These are phyloP conservation scores for Acholoe squamosa DNA, from an alignment of 2,888 invertebrate genomes.

Conservation along the genomic window DNA sequence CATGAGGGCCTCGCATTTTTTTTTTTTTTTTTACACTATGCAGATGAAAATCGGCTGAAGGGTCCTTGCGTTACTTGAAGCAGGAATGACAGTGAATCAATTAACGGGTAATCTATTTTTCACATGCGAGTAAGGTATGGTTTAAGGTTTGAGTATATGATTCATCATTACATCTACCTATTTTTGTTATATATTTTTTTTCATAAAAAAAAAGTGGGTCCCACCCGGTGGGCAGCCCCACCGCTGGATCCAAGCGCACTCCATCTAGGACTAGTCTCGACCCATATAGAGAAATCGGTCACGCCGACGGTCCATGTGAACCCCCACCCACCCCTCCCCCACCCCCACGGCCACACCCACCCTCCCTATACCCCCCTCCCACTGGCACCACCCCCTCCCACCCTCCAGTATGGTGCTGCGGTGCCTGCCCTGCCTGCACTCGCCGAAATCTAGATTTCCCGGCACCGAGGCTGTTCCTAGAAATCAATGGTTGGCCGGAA, in stretches of 20 bases:
- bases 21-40: neutral
- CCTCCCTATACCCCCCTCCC: neutral
- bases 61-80: too few species aligned
- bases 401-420: neutral
- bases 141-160: too few species aligned
- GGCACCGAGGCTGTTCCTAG: conserved; percentile 40
- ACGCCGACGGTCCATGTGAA: neutral
- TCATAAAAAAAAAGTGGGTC: neutral
- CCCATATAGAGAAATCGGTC: conserved; percentile 59
- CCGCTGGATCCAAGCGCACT: neutral
- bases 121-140: too few species aligned
- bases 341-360: neutral
- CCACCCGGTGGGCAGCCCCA: conserved; percentile 1
- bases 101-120: too few species aligned
- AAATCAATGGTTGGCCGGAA: conserved; percentile 23
- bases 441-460: conserved; percentile 41
- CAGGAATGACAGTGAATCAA: too few species aligned
- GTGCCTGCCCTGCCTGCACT: neutral
- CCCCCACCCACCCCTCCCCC: neutral
- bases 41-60: neutral
- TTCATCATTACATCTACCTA: too few species aligned
- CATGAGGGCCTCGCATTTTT: neutral
- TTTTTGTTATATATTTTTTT: too few species aligned
- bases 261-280: conserved; percentile 58
- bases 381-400: neutral